Base-by-base conservation (phyloP, 2,888 invertebrate species). In the Chymomyza caudatula region DNA sequence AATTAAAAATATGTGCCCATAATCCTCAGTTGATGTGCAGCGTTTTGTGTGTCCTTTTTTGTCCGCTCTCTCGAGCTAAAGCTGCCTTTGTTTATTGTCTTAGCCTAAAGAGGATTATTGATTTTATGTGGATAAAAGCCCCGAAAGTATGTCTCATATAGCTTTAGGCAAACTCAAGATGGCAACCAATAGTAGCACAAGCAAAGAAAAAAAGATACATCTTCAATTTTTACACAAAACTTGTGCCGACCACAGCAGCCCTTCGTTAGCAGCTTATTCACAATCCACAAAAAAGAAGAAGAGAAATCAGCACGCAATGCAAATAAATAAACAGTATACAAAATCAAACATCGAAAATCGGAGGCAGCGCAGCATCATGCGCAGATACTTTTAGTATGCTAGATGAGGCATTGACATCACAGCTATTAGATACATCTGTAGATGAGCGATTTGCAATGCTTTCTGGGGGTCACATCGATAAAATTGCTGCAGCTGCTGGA, bases 101-200 rank as follows among this genome's bases (percentile, higher is more conserved):
- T 73, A 71, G 67, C 76, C 79, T 61, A 71, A 76, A 84, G 82
- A 71, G 78, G 81, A 83, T 83, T 83, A 83, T 83, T 77, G 82
- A 86, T 86, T 83, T 75, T 80, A 51, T 70, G 66, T 65, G 43
- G 29, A 11, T 37, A 37, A 37, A 37, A 37, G 29, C 29, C 11
- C 29, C 29, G 11, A 11, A 37, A 37, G 29, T 4, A 37, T 37
- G 11, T 11, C 29, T 37, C 29, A 49, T 56, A 54, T 52, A 60
- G 66, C 71, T 59, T 19, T 53, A 20, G 49, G 54, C 65, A 62
- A 59, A 56, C 37, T 51, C 37, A 53, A 60, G 20, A 55, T 55
- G 29, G 29, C 52, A 67, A 44, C 17, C 19, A 54, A 52, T n/a
- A n/a, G n/a, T n/a, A n/a, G n/a, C n/a, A n/a, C n/a, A n/a, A n/a